phyloP scores from a whole-genome alignment of 2,888 invertebrate genomes.

The Hanleya hanleyi region DNA sequence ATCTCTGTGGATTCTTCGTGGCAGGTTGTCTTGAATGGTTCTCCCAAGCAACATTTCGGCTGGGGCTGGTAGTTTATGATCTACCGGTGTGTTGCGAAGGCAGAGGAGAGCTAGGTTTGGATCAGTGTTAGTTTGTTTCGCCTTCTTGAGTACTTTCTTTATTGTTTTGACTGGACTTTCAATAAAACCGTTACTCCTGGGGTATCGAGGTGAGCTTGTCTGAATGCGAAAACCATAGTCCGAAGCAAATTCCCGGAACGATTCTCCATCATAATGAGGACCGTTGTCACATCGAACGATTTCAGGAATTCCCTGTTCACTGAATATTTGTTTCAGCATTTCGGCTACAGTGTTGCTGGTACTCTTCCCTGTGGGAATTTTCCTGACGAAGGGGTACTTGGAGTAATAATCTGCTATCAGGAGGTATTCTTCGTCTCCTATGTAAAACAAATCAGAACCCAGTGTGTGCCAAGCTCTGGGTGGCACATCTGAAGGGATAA shows the following conservation, averaged over 20 bases:
- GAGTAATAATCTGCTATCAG: slow-evolving; percentile 23
- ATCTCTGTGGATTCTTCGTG: background rate
- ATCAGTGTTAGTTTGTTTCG: background rate
- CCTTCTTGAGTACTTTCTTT: slow-evolving; percentile 6
- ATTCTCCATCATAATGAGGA: slow-evolving; percentile 22
- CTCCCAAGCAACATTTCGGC: background rate
- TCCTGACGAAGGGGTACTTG: slow-evolving; percentile 14
- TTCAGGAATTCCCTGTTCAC: slow-evolving; percentile 30
- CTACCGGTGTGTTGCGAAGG: background rate
- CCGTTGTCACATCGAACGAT: slow-evolving; percentile 36
- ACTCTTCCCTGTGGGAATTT: background rate
- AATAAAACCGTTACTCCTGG: slow-evolving; percentile 7
- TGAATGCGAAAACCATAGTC: background rate
- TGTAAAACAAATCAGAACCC: slow-evolving; percentile 27
- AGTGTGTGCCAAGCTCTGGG: slow-evolving; percentile 24
- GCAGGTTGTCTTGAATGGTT: slow-evolving; percentile 5
- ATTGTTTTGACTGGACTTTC: slow-evolving; percentile 9
- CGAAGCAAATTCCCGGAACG: background rate
- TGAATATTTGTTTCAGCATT: background rate
- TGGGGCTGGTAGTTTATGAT: slow-evolving; percentile 6
- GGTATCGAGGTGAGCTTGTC: background rate
- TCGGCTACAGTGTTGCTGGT: background rate
- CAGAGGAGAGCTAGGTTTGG: slow-evolving; percentile 9
- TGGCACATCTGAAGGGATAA: slow-evolving; percentile 16
- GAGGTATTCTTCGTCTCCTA: slow-evolving; percentile 17